Evolutionary conservation across 2,888 invertebrate species (phyloP).

Genomic region (Amiota mariae): DNA sequence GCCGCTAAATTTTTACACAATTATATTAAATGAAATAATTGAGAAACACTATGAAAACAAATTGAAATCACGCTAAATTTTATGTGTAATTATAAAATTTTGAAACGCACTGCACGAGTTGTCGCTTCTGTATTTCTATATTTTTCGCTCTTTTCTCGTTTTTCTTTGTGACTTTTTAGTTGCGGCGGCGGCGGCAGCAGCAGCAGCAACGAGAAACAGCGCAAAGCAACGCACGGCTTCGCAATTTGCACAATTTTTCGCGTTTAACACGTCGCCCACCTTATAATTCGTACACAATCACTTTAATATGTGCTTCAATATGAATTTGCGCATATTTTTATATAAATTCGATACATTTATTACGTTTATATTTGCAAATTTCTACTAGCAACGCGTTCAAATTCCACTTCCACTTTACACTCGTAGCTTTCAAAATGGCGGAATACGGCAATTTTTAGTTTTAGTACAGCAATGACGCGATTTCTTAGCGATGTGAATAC

Average conservation of each 20-base stretch:
- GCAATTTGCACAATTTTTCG: constrained; percentile 56
- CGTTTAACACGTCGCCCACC: constrained; percentile 55
- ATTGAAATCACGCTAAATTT: constrained; percentile 43
- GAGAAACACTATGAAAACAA: constrained; percentile 17
- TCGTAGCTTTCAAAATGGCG: constrained; percentile 74
- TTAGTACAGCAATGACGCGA: constrained; percentile 74
- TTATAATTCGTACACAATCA: constrained; percentile 50
- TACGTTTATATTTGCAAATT: constrained; percentile 60
- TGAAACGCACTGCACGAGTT: constrained; percentile 50
- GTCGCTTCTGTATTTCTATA: constrained; percentile 34
- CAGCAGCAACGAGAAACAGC: constrained; percentile 43
- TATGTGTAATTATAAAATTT: constrained; percentile 48
- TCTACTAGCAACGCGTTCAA: constrained; percentile 73
- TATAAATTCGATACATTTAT: constrained; percentile 51
- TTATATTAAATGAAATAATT: background rate
- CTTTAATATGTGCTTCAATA: constrained; percentile 41
- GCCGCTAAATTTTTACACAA: constrained; percentile 17
- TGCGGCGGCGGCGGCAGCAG: constrained; percentile 48
- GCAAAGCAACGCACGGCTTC: constrained; percentile 47
- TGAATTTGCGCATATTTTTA: constrained; percentile 50
- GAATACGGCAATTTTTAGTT: constrained; percentile 71
- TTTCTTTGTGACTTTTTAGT: constrained; percentile 49
- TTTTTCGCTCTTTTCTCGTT: constrained; percentile 45
- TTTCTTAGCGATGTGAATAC: constrained; percentile 52
- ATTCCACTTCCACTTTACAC: constrained; percentile 68